phyloP scores from a whole-genome alignment of 1,140 invertebrate genomes.

The Mylabris phalerata region DNA sequence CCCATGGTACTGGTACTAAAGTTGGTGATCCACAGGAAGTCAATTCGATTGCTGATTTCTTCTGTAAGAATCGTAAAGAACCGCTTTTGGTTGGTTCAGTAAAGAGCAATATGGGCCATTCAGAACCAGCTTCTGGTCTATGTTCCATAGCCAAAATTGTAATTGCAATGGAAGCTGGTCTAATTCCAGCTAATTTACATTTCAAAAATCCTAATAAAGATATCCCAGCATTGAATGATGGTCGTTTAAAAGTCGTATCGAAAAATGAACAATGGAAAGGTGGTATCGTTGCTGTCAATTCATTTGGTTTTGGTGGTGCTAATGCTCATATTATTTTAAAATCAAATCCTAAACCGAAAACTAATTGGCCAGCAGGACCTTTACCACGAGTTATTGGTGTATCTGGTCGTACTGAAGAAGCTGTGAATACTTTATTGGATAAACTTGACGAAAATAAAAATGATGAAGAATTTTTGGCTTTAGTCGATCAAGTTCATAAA shows the following conservation, averaged over 20 bases:
- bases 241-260: conserved; percentile 68
- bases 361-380: conserved; percentile 46
- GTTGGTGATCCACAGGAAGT: conserved; percentile 93
- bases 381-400: conserved; percentile 68
- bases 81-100: conserved; percentile 90
- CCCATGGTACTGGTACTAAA: conserved; percentile 94
- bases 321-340: conserved; percentile 88
- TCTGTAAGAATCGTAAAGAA: conserved; percentile 73
- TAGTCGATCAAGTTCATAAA: conserved; percentile 69
- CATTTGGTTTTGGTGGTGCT: conserved; percentile 96
- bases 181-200: conserved; percentile 88
- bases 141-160: conserved; percentile 87
- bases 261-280: conserved; percentile 75
- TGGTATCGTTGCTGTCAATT: conserved; percentile 82
- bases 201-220: conserved; percentile 80
- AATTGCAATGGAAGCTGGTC: conserved; percentile 80
- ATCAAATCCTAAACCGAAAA: conserved; percentile 67
- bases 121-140: conserved; percentile 88
- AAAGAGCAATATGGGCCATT: conserved; percentile 97
- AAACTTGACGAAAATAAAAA: conserved; percentile 51
- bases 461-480: conserved; percentile 69
- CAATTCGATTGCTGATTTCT: conserved; percentile 85
- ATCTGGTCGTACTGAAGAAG: conserved; percentile 79
- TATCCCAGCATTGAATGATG: conserved; percentile 80
- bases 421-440: conserved; percentile 61